These are phyloP conservation scores for Yponomeuta malinellus DNA, from an alignment of 2,888 invertebrate genomes.

Conservation along the genomic window DNA sequence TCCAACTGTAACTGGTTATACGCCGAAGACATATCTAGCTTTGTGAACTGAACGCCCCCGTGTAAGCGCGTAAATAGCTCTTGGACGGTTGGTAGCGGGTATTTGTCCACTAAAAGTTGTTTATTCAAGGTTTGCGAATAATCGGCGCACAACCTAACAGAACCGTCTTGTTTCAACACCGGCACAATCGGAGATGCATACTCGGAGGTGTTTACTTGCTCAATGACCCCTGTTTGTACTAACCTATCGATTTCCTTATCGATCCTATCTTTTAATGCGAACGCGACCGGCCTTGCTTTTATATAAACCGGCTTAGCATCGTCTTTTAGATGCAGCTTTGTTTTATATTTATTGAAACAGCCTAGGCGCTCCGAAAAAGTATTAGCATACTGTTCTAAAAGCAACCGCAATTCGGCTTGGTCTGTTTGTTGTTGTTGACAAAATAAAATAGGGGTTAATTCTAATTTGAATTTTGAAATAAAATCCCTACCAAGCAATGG, in stretches of 20 bases:
- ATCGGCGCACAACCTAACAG: not conserved
- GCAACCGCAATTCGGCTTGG: not conserved
- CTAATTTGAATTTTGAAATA: slow-evolving; percentile 7
- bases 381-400: slow-evolving; percentile 6
- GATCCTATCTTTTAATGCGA: slow-evolving; percentile 13
- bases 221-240: slow-evolving; percentile 13
- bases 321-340: slow-evolving; percentile 15
- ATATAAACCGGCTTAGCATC: slow-evolving; percentile 14
- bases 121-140: slow-evolving; percentile 17
- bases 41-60: slow-evolving; percentile 18
- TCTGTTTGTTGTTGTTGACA: not conserved
- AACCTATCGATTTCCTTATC: slow-evolving; percentile 16
- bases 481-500: too few relatives aligned
- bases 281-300: slow-evolving; percentile 15
- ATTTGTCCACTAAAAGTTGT: slow-evolving; percentile 17
- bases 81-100: not conserved
- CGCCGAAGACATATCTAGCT: slow-evolving; percentile 17
- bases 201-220: slow-evolving; percentile 15
- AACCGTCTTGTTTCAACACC: too few relatives aligned
- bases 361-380: slow-evolving; percentile 15
- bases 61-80: slow-evolving; percentile 19
- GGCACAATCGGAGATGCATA: slow-evolving; percentile 14
- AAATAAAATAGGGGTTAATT: not conserved
- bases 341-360: slow-evolving; percentile 15
- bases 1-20: slow-evolving; percentile 19